Base-by-base conservation (phyloP, 2,888 invertebrate genomes). In the Xestia ashworthii region DNA sequence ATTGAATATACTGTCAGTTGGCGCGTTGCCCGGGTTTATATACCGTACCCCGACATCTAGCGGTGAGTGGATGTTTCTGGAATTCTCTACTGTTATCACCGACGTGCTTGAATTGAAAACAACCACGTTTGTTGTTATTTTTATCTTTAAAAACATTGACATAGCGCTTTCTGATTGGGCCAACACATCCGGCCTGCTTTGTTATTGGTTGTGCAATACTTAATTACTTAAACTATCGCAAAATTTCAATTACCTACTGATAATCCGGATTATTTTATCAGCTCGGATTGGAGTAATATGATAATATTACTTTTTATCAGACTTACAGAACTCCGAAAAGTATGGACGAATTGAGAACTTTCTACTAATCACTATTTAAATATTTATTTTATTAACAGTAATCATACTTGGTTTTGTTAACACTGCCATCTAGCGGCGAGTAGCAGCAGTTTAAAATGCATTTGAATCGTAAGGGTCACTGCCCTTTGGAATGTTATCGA, bases 31-130 rank as follows among this genome's bases (percentile, higher is more conserved):
- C 22, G 46, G 5, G 78, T 86, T 92, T 93, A 90, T 93, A 94
- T 92, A 92, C n/a, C 77, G 12, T 60, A 19, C 25, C 38, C 85
- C 79, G 93, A 90, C 94, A 93, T 93, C 94, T 94, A 92, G 91
- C 85, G 91, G 76, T 78, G 78, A 89, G 90, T 91, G 89, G 93
- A 92, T 64, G n/a, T 41, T 93, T 93, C 94, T 90, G 73, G 92
- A 93, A 89, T 38, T 46, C 71, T 80, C 83, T 83, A 67, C 60
- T 75, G 80, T 75, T 75, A 82, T 76, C 77, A 58, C 50, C 50
- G 46, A 87, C 78, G 87, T 81, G 87, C 76, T 41, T 41, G n/a
- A 22, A 74, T 79, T 71, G 38, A 25, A 75, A 44, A 41, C 9
- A 48, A 68, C 85, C 86, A 87, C 87, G 84, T 84, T 67, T 69